phyloP scores from a whole-genome alignment of 2,797 vertebrate species.

The Otolemur crassicaudatus region DNA sequence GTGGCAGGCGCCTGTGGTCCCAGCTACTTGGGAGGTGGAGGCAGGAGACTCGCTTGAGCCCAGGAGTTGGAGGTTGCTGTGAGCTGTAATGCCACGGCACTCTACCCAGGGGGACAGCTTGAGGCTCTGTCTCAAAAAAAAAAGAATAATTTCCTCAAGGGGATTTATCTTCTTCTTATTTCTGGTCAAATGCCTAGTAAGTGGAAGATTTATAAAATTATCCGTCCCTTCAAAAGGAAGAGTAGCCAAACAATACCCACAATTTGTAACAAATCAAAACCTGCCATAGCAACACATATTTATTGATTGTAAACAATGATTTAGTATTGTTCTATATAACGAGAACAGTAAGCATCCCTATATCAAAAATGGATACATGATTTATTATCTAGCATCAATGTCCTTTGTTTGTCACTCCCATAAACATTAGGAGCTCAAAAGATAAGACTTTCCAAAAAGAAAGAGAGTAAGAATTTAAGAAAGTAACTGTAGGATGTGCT shows the following conservation, averaged over 20 bases:
- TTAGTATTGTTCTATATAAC: conserved; percentile 45
- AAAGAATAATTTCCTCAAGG: conserved; percentile 50
- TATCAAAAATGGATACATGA: neutral
- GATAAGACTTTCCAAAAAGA: conserved; percentile 18
- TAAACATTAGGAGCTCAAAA: neutral
- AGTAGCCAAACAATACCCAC: neutral
- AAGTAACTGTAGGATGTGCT: neutral
- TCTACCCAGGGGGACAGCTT: no score
- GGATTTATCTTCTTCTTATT: neutral
- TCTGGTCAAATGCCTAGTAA: conserved; percentile 12
- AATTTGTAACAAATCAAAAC: conserved; percentile 36
- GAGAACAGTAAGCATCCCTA: neutral
- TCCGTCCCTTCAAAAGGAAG: conserved; percentile 1
- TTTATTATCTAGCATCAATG: neutral
- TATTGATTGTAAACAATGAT: neutral
- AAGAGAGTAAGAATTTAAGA: neutral
- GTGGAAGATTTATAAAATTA: conserved; percentile 2
- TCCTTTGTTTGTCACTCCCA: neutral
- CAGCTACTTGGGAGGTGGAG: no score
- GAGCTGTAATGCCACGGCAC: no score
- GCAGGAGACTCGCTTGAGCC: no score
- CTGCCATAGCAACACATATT: neutral
- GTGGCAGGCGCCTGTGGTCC: no score
- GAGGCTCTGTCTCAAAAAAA: no score
- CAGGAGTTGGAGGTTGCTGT: no score